These are phyloP conservation scores for Tarsius wallacei DNA, from an alignment of 2,797 vertebrate genomes.

Conservation along the genomic window DNA sequence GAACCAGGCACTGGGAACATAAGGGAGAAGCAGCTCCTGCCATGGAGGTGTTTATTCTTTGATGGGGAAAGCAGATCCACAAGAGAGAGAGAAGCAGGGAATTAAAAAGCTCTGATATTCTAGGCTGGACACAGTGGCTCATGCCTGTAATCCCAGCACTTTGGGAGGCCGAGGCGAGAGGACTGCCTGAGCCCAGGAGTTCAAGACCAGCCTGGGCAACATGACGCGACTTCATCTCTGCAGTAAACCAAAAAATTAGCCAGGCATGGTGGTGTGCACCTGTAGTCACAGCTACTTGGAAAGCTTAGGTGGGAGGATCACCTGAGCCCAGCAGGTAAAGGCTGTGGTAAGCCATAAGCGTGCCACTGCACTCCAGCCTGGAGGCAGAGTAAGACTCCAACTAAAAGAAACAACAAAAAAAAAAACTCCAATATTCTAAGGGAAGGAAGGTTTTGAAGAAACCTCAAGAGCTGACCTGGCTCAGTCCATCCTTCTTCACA, in stretches of 20 bases:
- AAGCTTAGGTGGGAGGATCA: neutral
- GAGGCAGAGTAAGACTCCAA: neutral
- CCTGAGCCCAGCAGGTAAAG: neutral
- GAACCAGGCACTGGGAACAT: neutral
- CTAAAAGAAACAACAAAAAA: neutral
- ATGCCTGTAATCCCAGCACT: neutral
- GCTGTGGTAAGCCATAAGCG: neutral
- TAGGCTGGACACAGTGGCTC: neutral
- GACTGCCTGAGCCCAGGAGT: no score
- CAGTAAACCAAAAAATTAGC: neutral
- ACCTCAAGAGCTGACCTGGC: neutral
- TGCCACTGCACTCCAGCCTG: neutral
- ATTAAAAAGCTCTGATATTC: neutral
- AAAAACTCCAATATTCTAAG: neutral
- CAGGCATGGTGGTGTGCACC: neutral
- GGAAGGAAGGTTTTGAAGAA: no score
- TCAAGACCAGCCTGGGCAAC: neutral
- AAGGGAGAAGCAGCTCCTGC: rapidly evolving
- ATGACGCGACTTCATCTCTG: neutral
- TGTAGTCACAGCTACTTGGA: neutral
- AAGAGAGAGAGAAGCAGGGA: neutral
- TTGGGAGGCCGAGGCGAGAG: neutral
- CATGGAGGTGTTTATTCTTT: rapidly evolving
- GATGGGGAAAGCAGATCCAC: neutral
- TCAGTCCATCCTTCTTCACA: rapidly evolving